Evolutionary conservation across 1,140 invertebrate genomes (phyloP), one percentile per base, ranked within the genome.

Genomic region (Drosophila kanapiae): DNA sequence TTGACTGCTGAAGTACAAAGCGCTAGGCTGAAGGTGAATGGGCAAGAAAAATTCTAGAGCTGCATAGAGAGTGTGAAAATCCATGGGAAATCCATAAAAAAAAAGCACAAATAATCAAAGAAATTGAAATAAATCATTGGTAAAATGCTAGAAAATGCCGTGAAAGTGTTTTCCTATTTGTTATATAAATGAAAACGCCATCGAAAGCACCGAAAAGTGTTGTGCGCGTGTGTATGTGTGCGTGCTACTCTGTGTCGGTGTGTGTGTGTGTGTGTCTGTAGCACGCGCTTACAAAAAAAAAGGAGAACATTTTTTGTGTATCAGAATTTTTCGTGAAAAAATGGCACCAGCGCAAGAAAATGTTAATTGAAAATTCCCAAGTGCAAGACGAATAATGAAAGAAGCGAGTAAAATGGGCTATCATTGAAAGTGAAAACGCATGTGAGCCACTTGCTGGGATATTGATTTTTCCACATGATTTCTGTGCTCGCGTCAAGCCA

Each of bases 21-120:
- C 84, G 83, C 87, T 87, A 90, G 81, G 79, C 88, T 88, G 74
- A 90, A 88, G 81, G 81, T 88, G 85, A 90, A 82, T 86, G 47
- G 65, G 47, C 61, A 59, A 60, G 72, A 63, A 48, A 82, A 86
- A 77, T 59, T 62, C 29, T 72, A 60, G 10, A 69, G 38, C 23
- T 42, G 49, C 51, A 49, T 23, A 51, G 45, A 79, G 54, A 42
- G 53, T 69, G 49, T 68, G 42, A 82, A 53, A 78, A 64, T 23
- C 53, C 43, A 45, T 37, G 75, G 48, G 45, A 72, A 61, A 47
- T 45, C 51, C 42, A 16, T 57, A 10, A 51, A 78, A 61, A 61
- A 80, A 63, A 67, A 48, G 40, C 53, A 43, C n/a, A 61, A 49
- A 49, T 38, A 65, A 60, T 38, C 35, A 10, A 43, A 33, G 42